Evolutionary conservation across 2,888 invertebrate genomes (phyloP), one percentile per base, ranked within the genome.

Genomic region (Romanomermis culicivorax): DNA sequence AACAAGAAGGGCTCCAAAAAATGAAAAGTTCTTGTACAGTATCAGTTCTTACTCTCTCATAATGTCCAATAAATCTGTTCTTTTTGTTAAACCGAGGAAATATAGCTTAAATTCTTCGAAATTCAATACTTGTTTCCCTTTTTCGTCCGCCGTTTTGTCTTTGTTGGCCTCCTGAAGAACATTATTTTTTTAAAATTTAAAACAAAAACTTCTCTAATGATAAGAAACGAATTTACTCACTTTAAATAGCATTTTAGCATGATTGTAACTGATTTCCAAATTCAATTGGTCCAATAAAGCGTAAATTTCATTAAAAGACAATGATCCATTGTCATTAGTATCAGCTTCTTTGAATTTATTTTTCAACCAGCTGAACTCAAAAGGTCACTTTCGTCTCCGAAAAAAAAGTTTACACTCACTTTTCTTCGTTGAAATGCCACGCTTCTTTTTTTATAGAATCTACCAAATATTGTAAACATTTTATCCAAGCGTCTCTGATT

Each of bases 71-170:
- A 77, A 62, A 62, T 77, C 77, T 11, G 74, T 73, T 54, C 77
- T 65, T 51, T 72, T 69, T 27, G 74, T 72, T 20, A 78, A 66
- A 26, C 68, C 61, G 55, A 74, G 69, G 64, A 76, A 77, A 61
- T 78, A 75, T 27, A 68, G 61, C 20, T 77, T 70, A 65, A 78
- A 78, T 63, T 78, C 77, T 14, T 75, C 71, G 29, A 70, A 69
- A 61, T 77, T 75, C 55, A 78, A 64, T 11, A 68, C 70, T 57
- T 72, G 69, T 55, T 71, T 68, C 2, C 65, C 17, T 4, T 23
- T 20, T 25, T 14, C 7, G 7, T 36, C 36, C n/a, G 7, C 4
- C 7, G 25, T 27, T 30, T 56, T 30, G 7, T 20, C 4, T 11
- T 17, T 27, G 20, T 49, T 23, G 27, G 27, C 29, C 14, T 27